Evolutionary conservation across 2,888 invertebrate genomes (phyloP), one percentile per base, ranked within the genome.

Genomic region (Macrostomum cliftonense): DNA sequence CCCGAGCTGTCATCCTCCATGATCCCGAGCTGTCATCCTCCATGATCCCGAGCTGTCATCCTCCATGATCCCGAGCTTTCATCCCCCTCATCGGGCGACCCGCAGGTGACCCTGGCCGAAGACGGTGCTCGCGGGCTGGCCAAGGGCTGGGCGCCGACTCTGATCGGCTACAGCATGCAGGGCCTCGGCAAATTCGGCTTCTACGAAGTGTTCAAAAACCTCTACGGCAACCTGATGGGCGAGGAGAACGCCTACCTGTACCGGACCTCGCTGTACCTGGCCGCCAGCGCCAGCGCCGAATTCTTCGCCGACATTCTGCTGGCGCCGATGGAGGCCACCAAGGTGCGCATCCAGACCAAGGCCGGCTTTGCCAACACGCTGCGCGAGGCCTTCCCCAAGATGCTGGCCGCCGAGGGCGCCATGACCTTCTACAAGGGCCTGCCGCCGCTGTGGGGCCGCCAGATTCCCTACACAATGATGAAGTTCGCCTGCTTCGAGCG

Each of bases 391-490:
- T 75, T 82, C 65, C 93, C 93, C n/a, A 81, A 83, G 72, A 89
- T 95, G 76, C 77, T 79, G 53, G 74, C 76, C 57, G 80, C 81
- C 55, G 95, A 97, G 71, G 95, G 95, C 50, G 65, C 86, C 45
- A 75, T 77, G 46, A 86, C 88, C 65, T 88, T 93, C 75, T 93
- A 91, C 78, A 93, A 91, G 74, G 87, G 89, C 48, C 75, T 95
- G 54, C 87, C 85, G 44, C 95, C 95, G 42, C 77, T 93, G 55
- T 95, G 93, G 93, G 80, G 84, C 72, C 75, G 93, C 60, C 95
- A 95, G 77, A 95, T 97, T 67, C 95, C 95, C 0, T 95, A 95
- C 78, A 95, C 95, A 58, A 97, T 97, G 95, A 95, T 95, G 93
- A 97, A 95, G 76, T 95, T 95, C 71, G 87, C 93, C 57, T 93